Conservation (phyloP, 2,888 invertebrate genomes). For the Timema cristinae region DNA sequence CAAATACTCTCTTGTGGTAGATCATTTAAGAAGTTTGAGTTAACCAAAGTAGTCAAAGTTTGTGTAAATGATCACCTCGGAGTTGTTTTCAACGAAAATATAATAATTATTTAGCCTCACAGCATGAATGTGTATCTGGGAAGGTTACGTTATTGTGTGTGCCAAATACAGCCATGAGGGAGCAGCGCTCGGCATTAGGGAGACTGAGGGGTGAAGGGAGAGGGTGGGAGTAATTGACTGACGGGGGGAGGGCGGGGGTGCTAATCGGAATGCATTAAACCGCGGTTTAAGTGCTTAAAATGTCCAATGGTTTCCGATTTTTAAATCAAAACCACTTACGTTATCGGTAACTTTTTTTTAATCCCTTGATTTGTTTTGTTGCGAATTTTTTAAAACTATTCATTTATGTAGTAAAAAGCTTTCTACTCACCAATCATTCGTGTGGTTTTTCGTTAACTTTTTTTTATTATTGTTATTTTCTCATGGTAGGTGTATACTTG, state of each 20-base stretch:
- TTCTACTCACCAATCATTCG: conserved; percentile 13
- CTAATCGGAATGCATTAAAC: conserved; percentile 16
- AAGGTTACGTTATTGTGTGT: too few species aligned
- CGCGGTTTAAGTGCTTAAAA: conserved; percentile 14
- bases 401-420: background rate
- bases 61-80: too few species aligned
- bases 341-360: conserved; percentile 13
- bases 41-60: too few species aligned
- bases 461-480: too few species aligned
- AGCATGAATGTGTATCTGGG: too few species aligned
- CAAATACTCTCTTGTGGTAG: too few species aligned
- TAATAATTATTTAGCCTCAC: too few species aligned
- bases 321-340: conserved; percentile 16
- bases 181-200: too few species aligned
- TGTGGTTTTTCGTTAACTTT: background rate
- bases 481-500: too few species aligned
- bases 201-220: background rate
- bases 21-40: too few species aligned
- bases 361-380: background rate
- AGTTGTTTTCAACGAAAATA: too few species aligned
- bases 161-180: too few species aligned
- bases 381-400: background rate
- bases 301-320: conserved; percentile 11
- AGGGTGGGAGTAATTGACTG: conserved; percentile 9
- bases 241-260: background rate